A percentile compares a stretch with the other conserved stretches of the same genome.
Evolutionary conservation across 2,888 invertebrate species (phyloP).

Genomic region (Drosophila niveifrons): DNA sequence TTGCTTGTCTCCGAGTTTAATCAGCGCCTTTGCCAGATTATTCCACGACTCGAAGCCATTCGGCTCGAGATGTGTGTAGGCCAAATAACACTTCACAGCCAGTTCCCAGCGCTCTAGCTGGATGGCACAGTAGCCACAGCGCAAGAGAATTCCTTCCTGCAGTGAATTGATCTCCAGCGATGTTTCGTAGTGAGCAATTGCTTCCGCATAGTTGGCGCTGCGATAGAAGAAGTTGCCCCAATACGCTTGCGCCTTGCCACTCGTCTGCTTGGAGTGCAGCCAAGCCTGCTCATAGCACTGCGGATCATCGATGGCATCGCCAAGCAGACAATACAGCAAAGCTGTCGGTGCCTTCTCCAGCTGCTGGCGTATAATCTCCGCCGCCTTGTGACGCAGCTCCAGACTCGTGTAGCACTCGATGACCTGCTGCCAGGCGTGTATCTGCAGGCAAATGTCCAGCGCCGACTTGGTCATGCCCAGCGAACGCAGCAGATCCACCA

Average conservation of each 20-base stretch:
- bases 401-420: slow-evolving; percentile 95
- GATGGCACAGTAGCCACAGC: slow-evolving; percentile 94
- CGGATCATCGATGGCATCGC: slow-evolving; percentile 93
- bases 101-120: slow-evolving; percentile 92
- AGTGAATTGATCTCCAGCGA: slow-evolving; percentile 94
- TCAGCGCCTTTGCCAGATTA: slow-evolving; percentile 97
- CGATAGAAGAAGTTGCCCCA: slow-evolving; percentile 93
- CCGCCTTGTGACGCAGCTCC: slow-evolving; percentile 95
- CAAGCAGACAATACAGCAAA: slow-evolving; percentile 95
- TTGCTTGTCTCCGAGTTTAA: slow-evolving; percentile 93
- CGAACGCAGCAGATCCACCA: slow-evolving; percentile 92
- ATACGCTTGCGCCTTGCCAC: slow-evolving; percentile 94
- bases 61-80: slow-evolving; percentile 94
- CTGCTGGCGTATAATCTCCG: slow-evolving; percentile 94
- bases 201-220: slow-evolving; percentile 91
- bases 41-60: slow-evolving; percentile 99
- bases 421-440: slow-evolving; percentile 96
- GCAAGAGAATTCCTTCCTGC: slow-evolving; percentile 94
- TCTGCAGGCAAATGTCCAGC: slow-evolving; percentile 90
- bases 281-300: slow-evolving; percentile 95
- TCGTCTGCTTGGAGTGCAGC: slow-evolving; percentile 92
- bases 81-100: slow-evolving; percentile 93
- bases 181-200: slow-evolving; percentile 92
- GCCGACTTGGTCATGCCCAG: slow-evolving; percentile 94
- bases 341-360: slow-evolving; percentile 92